These are phyloP conservation scores for Maccullochella peelii DNA, from an alignment of 2,113 vertebrate species.

Conservation along the genomic window DNA sequence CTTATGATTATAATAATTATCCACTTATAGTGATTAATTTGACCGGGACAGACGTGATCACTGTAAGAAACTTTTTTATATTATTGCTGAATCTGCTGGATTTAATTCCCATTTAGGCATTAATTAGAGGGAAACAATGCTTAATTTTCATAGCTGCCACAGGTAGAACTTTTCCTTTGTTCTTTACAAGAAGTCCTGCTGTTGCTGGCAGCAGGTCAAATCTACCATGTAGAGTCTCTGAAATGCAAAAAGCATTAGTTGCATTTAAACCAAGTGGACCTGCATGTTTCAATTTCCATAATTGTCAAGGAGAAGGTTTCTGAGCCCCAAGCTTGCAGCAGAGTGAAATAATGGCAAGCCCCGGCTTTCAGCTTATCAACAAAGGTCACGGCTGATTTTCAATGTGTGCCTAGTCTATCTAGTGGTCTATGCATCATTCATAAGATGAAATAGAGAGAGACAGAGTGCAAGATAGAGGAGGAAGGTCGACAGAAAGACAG, in stretches of 20 bases:
- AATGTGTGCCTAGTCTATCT: slow-evolving; percentile 22
- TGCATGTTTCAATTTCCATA: slow-evolving; percentile 26
- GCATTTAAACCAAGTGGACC: background rate
- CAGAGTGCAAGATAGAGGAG: background rate
- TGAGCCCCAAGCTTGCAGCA: background rate
- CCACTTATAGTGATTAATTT: no score
- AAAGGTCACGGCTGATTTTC: slow-evolving; percentile 52
- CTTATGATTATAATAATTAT: no score
- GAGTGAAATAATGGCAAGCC: slow-evolving; percentile 4
- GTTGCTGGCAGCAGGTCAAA: background rate
- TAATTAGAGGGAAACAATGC: background rate
- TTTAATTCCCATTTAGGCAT: background rate
- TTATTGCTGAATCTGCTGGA: background rate
- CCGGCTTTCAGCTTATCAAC: slow-evolving; percentile 10
- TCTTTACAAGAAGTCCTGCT: background rate
- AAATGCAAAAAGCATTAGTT: background rate
- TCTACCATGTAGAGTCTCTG: background rate
- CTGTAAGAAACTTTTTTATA: background rate
- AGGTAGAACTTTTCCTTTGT: background rate
- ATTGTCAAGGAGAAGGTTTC: slow-evolving; percentile 15
- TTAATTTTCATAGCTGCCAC: background rate
- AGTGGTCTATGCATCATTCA: slow-evolving; percentile 24
- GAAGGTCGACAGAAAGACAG: slow-evolving; percentile 7
- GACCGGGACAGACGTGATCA: no score
- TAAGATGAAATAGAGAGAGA: slow-evolving; percentile 1